A percentile compares a stretch with the other conserved stretches of the same genome.
Evolutionary conservation across 2,888 invertebrate species (phyloP).

Genomic region (Nymphalis c-album): DNA sequence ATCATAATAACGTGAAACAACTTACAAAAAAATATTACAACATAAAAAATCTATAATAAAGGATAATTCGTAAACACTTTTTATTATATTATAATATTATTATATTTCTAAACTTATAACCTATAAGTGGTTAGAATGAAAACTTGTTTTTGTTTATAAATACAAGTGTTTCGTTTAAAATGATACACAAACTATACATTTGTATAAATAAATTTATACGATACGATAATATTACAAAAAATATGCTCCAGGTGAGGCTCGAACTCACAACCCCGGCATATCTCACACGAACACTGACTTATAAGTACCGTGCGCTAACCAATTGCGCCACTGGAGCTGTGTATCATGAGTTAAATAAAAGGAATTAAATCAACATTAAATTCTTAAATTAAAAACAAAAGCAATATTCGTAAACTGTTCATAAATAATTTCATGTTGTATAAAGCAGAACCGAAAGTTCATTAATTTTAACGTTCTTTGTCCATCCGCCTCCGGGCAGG

Average conservation of each 20-base stretch:
- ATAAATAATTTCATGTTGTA: constrained; percentile 1
- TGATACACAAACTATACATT: too few species aligned
- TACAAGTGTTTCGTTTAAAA: too few species aligned
- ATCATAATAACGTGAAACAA: too few species aligned
- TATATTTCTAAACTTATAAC: too few species aligned
- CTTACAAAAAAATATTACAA: too few species aligned
- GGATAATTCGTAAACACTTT: too few species aligned
- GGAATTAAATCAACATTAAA: not conserved
- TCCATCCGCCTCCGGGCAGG: constrained; percentile 7
- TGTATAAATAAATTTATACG: too few species aligned
- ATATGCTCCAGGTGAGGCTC: constrained; percentile 99
- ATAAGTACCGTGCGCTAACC: constrained; percentile 99
- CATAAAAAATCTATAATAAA: too few species aligned
- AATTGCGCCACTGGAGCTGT: constrained; percentile 88
- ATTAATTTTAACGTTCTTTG: constrained; percentile 6
- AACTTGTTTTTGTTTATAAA: too few species aligned
- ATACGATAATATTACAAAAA: constrained; percentile 52
- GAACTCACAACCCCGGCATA: constrained; percentile 99
- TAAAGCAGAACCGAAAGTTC: constrained; percentile 1
- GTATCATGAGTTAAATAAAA: too few species aligned
- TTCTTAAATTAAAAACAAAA: not conserved
- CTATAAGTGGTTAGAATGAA: too few species aligned
- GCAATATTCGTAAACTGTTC: not conserved
- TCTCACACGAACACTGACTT: constrained; percentile 97
- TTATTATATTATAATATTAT: too few species aligned